A percentile compares a stretch with the other conserved stretches of the same genome.
These are phyloP conservation scores for Pungitius pungitius DNA, from an alignment of 2,113 vertebrate species.

Conservation along the genomic window DNA sequence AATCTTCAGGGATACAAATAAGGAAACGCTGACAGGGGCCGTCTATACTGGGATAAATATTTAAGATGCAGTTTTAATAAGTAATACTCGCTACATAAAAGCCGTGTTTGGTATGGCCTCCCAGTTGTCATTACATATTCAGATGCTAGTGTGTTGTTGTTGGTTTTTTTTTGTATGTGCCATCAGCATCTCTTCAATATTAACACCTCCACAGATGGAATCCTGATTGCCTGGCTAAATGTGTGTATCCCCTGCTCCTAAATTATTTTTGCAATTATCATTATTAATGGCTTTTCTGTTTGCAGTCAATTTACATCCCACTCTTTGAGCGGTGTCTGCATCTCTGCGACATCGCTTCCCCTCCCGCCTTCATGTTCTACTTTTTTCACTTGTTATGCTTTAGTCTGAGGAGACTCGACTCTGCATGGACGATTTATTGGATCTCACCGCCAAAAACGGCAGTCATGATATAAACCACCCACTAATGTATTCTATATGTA, in stretches of 20 bases:
- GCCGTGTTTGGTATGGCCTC: slow-evolving; percentile 74
- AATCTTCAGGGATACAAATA: slow-evolving; percentile 70
- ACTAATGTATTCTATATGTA: slow-evolving; percentile 71
- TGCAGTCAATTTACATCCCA: slow-evolving; percentile 69
- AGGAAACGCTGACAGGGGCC: slow-evolving; percentile 66
- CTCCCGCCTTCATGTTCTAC: slow-evolving; percentile 30
- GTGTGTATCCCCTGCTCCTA: slow-evolving; percentile 73
- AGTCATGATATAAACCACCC: slow-evolving; percentile 55
- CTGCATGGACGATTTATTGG: slow-evolving; percentile 54
- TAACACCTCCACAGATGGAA: slow-evolving; percentile 79
- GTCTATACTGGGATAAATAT: slow-evolving; percentile 81
- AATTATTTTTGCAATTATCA: slow-evolving; percentile 76
- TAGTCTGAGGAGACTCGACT: slow-evolving; percentile 21
- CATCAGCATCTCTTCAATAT: slow-evolving; percentile 82
- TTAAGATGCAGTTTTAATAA: slow-evolving; percentile 82
- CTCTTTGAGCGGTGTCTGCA: slow-evolving; percentile 36
- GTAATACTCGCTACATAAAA: slow-evolving; percentile 79
- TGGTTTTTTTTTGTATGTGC: slow-evolving; percentile 60
- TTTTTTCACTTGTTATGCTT: slow-evolving; percentile 14
- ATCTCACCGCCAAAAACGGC: slow-evolving; percentile 44
- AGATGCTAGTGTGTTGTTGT: slow-evolving; percentile 46
- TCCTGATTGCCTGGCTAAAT: slow-evolving; percentile 80
- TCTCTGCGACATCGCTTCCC: slow-evolving; percentile 38
- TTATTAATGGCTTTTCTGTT: slow-evolving; percentile 77
- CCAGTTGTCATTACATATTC: slow-evolving; percentile 77